A percentile compares a stretch with the other conserved stretches of the same genome.
Evolutionary conservation across 2,113 vertebrate genomes (phyloP).

Genomic region (Steatornis caripensis): DNA sequence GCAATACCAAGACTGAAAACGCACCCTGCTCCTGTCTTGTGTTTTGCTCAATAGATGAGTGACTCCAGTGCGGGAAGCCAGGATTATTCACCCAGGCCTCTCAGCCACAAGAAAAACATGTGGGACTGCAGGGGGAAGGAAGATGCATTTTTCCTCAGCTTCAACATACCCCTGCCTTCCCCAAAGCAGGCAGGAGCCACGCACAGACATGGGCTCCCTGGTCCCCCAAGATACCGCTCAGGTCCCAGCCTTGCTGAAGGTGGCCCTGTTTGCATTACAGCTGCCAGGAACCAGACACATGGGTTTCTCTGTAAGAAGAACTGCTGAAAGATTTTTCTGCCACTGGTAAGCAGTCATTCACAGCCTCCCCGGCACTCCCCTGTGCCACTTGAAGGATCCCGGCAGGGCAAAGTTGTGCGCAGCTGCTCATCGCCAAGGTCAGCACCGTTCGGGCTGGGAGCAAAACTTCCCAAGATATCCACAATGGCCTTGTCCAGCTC

Average conservation of each 20-base stretch:
- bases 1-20: not conserved
- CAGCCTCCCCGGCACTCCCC: not conserved
- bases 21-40: not conserved
- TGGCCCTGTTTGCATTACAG: accelerated
- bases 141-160: not conserved
- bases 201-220: not conserved
- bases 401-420: not conserved
- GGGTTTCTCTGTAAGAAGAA: not conserved
- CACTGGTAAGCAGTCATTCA: accelerated
- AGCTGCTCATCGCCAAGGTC: not conserved
- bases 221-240: not conserved
- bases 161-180: not conserved
- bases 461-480: not conserved
- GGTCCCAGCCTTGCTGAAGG: not conserved
- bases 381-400: not conserved
- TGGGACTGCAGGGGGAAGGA: not conserved
- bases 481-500: not conserved
- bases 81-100: not conserved
- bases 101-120: not conserved
- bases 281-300: not conserved
- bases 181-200: not conserved
- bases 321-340: not conserved
- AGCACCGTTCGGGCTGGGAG: accelerated
- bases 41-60: not conserved
- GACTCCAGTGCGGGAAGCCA: not conserved